Evolutionary conservation across 2,113 vertebrate genomes (phyloP).

Genomic region (Clarias magur): DNA sequence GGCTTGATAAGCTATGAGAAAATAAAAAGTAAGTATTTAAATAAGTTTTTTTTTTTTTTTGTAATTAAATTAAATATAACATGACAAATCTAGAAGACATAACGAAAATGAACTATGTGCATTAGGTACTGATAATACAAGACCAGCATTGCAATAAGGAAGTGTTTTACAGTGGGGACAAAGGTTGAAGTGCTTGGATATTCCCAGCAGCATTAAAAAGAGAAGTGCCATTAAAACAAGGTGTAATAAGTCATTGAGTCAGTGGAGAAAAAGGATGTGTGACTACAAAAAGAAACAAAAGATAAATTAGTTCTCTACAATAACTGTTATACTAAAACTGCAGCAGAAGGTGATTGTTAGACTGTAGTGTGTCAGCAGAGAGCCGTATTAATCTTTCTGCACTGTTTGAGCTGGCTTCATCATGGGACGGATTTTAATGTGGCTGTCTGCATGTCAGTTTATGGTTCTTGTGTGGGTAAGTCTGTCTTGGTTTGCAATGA

Average conservation of each 20-base stretch:
- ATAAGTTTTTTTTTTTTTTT: too few species aligned
- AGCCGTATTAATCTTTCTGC: background rate
- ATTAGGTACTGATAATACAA: background rate
- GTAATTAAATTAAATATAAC: too few species aligned
- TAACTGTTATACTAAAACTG: background rate
- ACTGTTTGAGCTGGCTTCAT: slow-evolving; percentile 3
- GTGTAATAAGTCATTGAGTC: background rate
- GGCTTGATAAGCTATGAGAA: background rate
- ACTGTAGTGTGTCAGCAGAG: background rate
- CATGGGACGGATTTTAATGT: slow-evolving; percentile 30
- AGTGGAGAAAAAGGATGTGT: slow-evolving; percentile 11
- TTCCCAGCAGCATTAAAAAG: slow-evolving; percentile 40
- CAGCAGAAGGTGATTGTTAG: background rate
- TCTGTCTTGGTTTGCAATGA: background rate
- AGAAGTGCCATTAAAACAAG: slow-evolving; percentile 47
- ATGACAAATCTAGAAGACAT: background rate
- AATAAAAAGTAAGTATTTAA: background rate
- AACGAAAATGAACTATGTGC: background rate
- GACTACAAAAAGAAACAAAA: background rate
- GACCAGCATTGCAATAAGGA: slow-evolving; percentile 38
- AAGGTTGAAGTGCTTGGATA: slow-evolving; percentile 45
- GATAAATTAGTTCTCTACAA: background rate
- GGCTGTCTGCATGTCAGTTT: slow-evolving; percentile 31
- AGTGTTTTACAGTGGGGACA: slow-evolving; percentile 33
- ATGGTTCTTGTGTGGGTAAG: slow-evolving; percentile 40